Conservation (phyloP, 2,113 vertebrate genomes). For the Engraulis encrasicolus region DNA sequence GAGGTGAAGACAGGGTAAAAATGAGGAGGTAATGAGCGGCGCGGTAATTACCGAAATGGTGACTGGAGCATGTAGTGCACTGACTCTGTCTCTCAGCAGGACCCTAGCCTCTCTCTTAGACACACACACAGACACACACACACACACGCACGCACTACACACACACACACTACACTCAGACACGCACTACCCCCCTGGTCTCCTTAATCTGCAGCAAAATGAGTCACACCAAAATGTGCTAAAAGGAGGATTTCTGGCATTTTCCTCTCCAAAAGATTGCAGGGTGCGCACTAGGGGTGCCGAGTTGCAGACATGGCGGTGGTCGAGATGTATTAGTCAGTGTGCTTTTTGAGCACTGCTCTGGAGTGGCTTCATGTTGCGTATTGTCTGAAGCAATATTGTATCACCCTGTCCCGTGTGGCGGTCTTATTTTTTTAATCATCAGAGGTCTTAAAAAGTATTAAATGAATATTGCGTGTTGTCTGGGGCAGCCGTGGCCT, state of each 20-base stretch:
- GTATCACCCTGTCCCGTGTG: too few species aligned
- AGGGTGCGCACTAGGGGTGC: background rate
- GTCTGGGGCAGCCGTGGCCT: too few species aligned
- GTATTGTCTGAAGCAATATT: too few species aligned
- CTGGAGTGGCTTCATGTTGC: background rate
- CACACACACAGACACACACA: too few species aligned
- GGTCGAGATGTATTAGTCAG: background rate
- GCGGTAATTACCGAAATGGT: constrained; percentile 59
- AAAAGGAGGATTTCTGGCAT: constrained; percentile 13
- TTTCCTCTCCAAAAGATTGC: background rate
- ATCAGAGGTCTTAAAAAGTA: too few species aligned
- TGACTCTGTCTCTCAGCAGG: constrained; percentile 41
- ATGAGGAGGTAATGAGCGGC: constrained; percentile 52
- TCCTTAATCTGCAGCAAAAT: constrained; percentile 48
- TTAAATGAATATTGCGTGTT: too few species aligned
- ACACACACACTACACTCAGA: too few species aligned
- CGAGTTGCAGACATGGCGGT: background rate
- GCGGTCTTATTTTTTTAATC: too few species aligned
- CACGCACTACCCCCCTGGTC: too few species aligned
- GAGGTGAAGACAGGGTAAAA: too few species aligned
- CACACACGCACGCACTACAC: too few species aligned
- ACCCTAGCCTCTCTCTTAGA: background rate
- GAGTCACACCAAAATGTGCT: constrained; percentile 39
- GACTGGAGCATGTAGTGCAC: constrained; percentile 33
- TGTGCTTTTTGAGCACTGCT: background rate